Evolutionary conservation across 2,888 invertebrate species (phyloP), one percentile per base, ranked within the genome.

Genomic region (Linnaemya tessellans): DNA sequence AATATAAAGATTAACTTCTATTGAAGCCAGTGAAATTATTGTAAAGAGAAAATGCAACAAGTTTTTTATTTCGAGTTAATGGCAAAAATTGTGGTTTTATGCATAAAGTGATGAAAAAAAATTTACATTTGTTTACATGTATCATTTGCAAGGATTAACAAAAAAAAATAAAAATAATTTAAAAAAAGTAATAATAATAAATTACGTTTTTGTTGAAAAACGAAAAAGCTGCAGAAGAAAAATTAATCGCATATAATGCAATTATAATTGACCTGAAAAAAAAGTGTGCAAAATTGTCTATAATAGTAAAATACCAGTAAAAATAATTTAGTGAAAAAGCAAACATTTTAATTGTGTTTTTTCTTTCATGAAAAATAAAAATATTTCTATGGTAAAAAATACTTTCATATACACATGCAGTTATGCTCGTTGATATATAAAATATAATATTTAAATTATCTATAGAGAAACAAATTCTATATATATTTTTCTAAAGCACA

Each of bases 191-290:
- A n/a, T n/a, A n/a, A n/a, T n/a, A 54, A 65, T n/a, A 41, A 65
- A 30, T 58, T 22, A 22, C 15, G n/a, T 8, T 38, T 38, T 68
- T 54, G 54, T 38, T 54, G 13, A 38, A 38, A 54, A 43, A 22
- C 18, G n/a, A 22, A 43, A 56, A 64, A 73, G 41, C 22, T 7
- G 38, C 13, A 70, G 49, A n/a, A 62, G 41, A 51, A 68, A 74
- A 73, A 56, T 68, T 74, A 84, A 65, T 60, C 71, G 51, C 22
- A 80, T 71, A 54, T 75, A 75, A 85, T 82, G 79, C 71, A 80
- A 56, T 82, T 82, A 82, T 80, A 85, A 85, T 82, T 85, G 85
- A 82, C 82, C 85, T 75, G 85, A 70, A 67, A 25, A 80, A 49
- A 65, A 43, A 56, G 67, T 71, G 54, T 54, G 62, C 10, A 77